Evolutionary conservation across 2,888 invertebrate species (phyloP).

Genomic region (Pseudoips prasinana): DNA sequence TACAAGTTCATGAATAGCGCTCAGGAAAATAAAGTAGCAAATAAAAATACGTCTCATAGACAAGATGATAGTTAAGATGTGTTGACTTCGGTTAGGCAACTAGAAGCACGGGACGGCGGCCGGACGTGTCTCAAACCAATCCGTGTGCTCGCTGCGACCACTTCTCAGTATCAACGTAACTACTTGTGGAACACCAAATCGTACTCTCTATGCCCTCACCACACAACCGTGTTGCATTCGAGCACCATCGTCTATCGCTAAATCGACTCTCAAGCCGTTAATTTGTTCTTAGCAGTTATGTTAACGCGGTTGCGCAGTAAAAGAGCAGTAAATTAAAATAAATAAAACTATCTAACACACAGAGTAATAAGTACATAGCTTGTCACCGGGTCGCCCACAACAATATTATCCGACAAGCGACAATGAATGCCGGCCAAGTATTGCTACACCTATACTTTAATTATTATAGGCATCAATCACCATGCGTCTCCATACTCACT

Average conservation of each 20-base stretch:
- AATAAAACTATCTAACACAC: conserved; percentile 62
- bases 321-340: conserved; percentile 43
- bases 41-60: conserved; percentile 51
- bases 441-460: conserved; percentile 52
- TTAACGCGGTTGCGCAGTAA: conserved; percentile 52
- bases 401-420: conserved; percentile 61
- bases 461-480: conserved; percentile 61
- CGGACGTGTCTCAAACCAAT: conserved; percentile 55
- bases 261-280: neutral
- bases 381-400: conserved; percentile 53
- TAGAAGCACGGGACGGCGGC: conserved; percentile 77
- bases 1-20: conserved; percentile 59
- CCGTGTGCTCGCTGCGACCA: conserved; percentile 64
- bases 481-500: conserved; percentile 75
- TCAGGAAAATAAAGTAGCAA: conserved; percentile 60
- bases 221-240: conserved; percentile 34
- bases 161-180: conserved; percentile 51
- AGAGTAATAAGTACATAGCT: conserved; percentile 59
- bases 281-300: no score
- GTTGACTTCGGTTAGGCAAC: conserved; percentile 69
- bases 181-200: conserved; percentile 60
- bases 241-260: neutral
- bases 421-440: conserved; percentile 56
- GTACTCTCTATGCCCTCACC: conserved; percentile 46
- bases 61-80: conserved; percentile 46